Evolutionary conservation across 2,797 vertebrate species (phyloP).

Genomic region (Crocodylus rhombifer): DNA sequence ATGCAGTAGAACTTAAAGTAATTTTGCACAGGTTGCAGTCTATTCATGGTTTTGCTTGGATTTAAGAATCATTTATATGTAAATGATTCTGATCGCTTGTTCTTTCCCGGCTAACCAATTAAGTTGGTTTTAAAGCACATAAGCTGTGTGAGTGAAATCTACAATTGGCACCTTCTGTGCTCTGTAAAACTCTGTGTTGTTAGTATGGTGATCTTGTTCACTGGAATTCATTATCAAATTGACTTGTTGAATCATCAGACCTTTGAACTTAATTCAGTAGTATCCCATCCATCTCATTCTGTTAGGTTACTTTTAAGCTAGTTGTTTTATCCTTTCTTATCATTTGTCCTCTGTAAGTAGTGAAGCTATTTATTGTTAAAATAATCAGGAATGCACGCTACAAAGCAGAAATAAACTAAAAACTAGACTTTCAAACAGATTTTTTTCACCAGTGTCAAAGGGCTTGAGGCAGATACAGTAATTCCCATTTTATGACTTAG

Average conservation of each 20-base stretch:
- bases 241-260: not conserved
- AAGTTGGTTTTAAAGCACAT: constrained; percentile 25
- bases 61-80: constrained; percentile 58
- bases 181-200: not conserved
- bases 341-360: not conserved
- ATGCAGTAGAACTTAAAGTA: constrained; percentile 34
- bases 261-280: not conserved
- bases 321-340: not conserved
- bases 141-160: constrained; percentile 20
- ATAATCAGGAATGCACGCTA: not conserved
- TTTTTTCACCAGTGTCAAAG: constrained; percentile 10
- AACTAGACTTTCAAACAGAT: constrained; percentile 6
- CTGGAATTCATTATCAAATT: constrained; percentile 7
- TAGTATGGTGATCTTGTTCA: not conserved
- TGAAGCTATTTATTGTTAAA: constrained; percentile 7
- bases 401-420: constrained; percentile 11
- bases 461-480: constrained; percentile 1
- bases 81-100: constrained; percentile 30
- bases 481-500: not conserved
- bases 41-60: constrained; percentile 25
- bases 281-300: not conserved
- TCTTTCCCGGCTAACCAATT: constrained; percentile 50
- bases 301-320: not conserved
- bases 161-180: not conserved
- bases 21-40: constrained; percentile 40